These are phyloP conservation scores for Tupiocoris notatus DNA, from an alignment of 2,888 invertebrate species.

Conservation along the genomic window DNA sequence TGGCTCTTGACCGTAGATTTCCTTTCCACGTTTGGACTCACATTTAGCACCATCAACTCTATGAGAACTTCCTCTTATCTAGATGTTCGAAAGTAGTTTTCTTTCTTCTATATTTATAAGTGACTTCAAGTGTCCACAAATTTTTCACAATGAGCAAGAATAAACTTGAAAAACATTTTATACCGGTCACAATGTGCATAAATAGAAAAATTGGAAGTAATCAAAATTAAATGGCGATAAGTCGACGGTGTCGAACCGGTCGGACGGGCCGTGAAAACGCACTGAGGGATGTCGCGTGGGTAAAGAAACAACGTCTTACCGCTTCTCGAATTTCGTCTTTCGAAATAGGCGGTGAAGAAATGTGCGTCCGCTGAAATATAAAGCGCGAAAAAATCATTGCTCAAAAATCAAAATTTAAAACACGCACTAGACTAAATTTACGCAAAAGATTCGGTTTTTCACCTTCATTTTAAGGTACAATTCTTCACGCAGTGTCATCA, in stretches of 20 bases:
- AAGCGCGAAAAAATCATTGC: neutral
- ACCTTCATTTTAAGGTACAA: conserved; percentile 21
- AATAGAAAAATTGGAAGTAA: no score
- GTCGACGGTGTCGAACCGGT: neutral
- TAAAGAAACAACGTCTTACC: conserved; percentile 45
- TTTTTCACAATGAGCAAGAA: no score
- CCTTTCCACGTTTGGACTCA: no score
- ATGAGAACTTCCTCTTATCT: no score
- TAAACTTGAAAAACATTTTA: no score
- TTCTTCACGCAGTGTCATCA: conserved; percentile 77
- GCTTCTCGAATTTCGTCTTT: conserved; percentile 49
- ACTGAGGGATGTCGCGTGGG: conserved; percentile 22
- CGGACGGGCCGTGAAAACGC: conserved; percentile 14
- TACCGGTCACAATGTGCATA: no score
- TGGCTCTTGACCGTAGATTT: no score
- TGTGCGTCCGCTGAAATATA: conserved; percentile 44
- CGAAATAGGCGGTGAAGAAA: conserved; percentile 45
- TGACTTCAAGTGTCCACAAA: no score
- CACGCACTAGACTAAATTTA: neutral
- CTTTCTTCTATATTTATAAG: no score
- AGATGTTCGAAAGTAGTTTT: no score
- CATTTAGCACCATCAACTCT: no score
- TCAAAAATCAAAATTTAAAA: no score
- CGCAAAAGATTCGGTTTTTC: neutral
- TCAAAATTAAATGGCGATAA: conserved; percentile 10